phyloP scores from a whole-genome alignment of 2,797 vertebrate species.

The Tangara arthus region DNA sequence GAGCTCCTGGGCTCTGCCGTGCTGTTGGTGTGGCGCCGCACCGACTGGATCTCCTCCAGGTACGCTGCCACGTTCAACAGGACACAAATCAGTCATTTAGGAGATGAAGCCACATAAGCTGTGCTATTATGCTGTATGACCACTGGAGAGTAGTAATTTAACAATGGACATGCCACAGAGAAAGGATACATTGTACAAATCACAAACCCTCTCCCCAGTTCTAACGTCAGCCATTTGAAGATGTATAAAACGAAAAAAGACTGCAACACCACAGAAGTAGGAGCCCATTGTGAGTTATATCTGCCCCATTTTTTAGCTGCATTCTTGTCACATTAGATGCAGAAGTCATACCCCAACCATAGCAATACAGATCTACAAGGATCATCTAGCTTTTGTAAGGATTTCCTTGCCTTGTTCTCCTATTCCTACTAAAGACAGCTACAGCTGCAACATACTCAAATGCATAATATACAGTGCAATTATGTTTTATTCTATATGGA shows the following conservation, averaged over 20 bases:
- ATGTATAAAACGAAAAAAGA: not conserved
- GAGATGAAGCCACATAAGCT: not conserved
- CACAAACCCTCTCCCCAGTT: not conserved
- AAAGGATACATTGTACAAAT: not conserved
- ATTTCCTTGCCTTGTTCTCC: not conserved
- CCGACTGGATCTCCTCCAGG: slow-evolving; percentile 97
- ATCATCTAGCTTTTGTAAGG: not conserved
- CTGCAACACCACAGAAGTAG: not conserved
- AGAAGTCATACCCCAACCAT: not conserved
- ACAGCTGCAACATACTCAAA: not conserved
- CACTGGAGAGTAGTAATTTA: not conserved
- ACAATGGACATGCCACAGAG: not conserved
- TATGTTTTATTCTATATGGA: not conserved
- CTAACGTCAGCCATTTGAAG: not conserved
- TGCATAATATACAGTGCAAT: not conserved
- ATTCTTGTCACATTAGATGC: not conserved
- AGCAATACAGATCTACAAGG: not conserved
- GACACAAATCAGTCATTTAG: not conserved
- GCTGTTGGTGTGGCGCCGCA: slow-evolving; percentile 94
- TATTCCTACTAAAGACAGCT: not conserved
- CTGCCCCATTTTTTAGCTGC: not conserved
- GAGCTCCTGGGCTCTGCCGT: slow-evolving; percentile 85
- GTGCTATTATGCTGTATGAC: not conserved
- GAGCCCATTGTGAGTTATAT: not conserved
- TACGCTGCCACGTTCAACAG: slow-evolving; percentile 78